Evolutionary conservation across 2,797 vertebrate genomes (phyloP), one percentile per base, ranked within the genome.

Genomic region (Pygocentrus nattereri): DNA sequence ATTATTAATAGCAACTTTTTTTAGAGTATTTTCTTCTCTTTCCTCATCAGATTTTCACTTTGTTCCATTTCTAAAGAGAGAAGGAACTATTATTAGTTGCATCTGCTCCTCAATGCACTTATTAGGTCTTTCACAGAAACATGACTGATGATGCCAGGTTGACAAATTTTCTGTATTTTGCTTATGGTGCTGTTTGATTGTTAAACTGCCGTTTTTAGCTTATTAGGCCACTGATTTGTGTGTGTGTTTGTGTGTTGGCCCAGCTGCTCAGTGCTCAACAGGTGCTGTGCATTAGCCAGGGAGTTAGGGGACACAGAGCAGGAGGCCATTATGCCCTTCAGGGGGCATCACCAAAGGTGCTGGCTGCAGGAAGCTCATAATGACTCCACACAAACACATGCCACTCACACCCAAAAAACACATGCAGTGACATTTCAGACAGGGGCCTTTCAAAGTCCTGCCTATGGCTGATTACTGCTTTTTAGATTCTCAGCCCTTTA

Each of bases 331-430:
- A 70, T 52, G 44, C 59, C 47, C 58, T 64, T 58, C 18, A 72
- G 85, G 69, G 71, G 74, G 71, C 87, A 90, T 92, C 87, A 92
- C 74, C 87, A 89, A 88, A 92, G 91, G 93, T 83, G 90, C 74
- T 88, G 88, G 87, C 83, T 82, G 89, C 92, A 91, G 91, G 92
- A 94, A 92, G 84, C 89, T 72, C 76, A 67, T 93, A 92, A 92
- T 84, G 74, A 61, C 30, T 86, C 89, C 89, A 84, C 89, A 90
- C 88, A 82, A 78, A 87, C 86, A 86, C 82, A 85, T 76, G 78
- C 82, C 75, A 87, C 82, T 31, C 50, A 72, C 49, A 31, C 70
- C 41, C 18, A 54, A 12, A 84, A 77, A 80, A 79, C 69, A 69
- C 59, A 74, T 84, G 44, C 86, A 25, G 38, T 75, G 68, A 83